Conservation (phyloP, 37 sponge, comb jelly and placozoan species). For the Mnemiopsis leidyi region DNA sequence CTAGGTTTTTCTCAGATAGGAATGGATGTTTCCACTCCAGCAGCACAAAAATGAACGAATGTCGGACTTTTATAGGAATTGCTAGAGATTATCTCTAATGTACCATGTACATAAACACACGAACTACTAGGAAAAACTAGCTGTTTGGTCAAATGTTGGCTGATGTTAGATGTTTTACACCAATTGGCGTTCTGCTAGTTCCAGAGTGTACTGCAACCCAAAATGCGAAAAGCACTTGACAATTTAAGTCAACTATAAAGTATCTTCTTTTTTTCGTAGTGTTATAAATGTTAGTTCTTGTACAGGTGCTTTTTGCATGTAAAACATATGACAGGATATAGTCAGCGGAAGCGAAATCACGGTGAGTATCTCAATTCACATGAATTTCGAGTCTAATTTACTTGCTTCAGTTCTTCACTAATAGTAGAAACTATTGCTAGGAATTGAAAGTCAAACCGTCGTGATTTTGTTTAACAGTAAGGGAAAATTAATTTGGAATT, state of each 20-base stretch:
- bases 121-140: background rate
- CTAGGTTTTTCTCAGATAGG: background rate
- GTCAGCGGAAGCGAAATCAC: background rate
- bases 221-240: background rate
- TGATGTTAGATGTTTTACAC: background rate
- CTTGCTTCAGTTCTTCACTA: no score
- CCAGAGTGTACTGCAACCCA: background rate
- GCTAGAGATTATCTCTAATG: background rate
- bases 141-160: background rate
- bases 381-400: no score
- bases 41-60: no score
- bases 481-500: background rate
- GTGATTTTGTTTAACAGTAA: background rate
- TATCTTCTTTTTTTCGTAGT: no score
- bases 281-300: background rate
- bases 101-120: background rate
- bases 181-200: background rate
- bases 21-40: no score
- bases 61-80: background rate
- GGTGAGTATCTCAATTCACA: no score
- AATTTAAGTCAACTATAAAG: no score
- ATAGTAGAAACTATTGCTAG: no score
- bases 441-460: background rate
- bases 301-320: background rate
- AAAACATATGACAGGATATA: background rate